Percentiles rank a stretch among this genome's conserved stretches.
phyloP scores from a whole-genome alignment of 2,888 invertebrate genomes.

The Pseudolycoriella hygida region DNA sequence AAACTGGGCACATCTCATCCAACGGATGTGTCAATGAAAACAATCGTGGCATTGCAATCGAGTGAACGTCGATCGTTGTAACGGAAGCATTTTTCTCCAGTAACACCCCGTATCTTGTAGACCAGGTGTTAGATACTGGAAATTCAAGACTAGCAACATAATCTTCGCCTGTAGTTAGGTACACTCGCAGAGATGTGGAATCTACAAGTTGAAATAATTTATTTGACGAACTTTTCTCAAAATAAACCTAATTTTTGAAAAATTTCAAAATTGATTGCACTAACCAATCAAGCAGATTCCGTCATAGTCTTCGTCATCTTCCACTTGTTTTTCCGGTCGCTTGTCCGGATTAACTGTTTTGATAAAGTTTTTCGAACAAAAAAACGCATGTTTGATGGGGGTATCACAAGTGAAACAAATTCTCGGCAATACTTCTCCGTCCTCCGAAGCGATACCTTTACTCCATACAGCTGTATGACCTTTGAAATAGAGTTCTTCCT shows the following conservation, averaged over 20 bases:
- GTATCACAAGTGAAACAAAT: slow-evolving; percentile 62
- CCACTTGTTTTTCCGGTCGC: slow-evolving; percentile 11
- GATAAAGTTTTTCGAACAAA: slow-evolving; percentile 44
- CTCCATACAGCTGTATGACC: slow-evolving; percentile 74
- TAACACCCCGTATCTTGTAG: slow-evolving; percentile 68
- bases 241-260: no score
- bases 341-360: slow-evolving; percentile 28
- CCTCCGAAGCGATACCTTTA: slow-evolving; percentile 29
- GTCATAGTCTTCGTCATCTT: background rate
- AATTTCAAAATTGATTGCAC: no score
- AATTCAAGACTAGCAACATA: slow-evolving; percentile 65
- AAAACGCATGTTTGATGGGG: slow-evolving; percentile 65
- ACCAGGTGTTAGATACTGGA: slow-evolving; percentile 67
- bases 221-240: no score
- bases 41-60: slow-evolving; percentile 49
- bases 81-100: slow-evolving; percentile 49
- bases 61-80: slow-evolving; percentile 19
- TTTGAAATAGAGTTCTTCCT: slow-evolving; percentile 77
- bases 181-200: slow-evolving; percentile 56
- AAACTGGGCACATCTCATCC: slow-evolving; percentile 76
- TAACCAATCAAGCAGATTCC: slow-evolving; percentile 22
- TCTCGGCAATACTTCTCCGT: slow-evolving; percentile 16
- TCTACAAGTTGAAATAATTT: no score
- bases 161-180: slow-evolving; percentile 64
- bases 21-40: slow-evolving; percentile 80